Evolutionary conservation across 1,140 invertebrate genomes (phyloP).

Genomic region (Spodoptera frugiperda): DNA sequence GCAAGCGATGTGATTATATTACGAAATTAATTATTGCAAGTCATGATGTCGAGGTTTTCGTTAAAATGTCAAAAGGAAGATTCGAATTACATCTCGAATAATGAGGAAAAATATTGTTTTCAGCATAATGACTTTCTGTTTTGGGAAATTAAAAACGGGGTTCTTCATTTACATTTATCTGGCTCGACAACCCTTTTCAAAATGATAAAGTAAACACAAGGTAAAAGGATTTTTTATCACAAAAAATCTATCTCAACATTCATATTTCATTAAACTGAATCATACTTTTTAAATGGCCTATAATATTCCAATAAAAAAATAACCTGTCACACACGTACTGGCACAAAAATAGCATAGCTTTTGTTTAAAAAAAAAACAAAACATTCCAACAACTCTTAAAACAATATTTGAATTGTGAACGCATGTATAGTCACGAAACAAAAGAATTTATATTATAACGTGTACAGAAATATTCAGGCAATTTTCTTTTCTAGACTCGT

Average conservation of each 20-base stretch:
- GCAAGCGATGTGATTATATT: no score
- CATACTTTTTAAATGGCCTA: no score
- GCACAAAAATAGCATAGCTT: not conserved
- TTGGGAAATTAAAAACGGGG: constrained; percentile 3
- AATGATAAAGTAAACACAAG: not conserved
- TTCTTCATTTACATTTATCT: constrained; percentile 7
- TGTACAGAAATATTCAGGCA: not conserved
- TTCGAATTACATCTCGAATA: not conserved
- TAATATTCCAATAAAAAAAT: not conserved
- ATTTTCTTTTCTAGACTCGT: not conserved
- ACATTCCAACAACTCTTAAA: constrained; percentile 35
- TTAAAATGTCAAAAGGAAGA: not conserved
- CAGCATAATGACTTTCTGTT: constrained; percentile 5
- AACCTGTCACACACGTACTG: not conserved
- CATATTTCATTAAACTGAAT: constrained; percentile 1
- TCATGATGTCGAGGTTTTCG: not conserved
- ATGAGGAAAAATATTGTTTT: constrained; percentile 8
- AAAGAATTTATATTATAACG: constrained; percentile 21
- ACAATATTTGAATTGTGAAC: constrained; percentile 36
- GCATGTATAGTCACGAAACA: constrained; percentile 11
- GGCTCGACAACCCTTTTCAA: not conserved
- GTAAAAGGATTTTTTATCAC: not conserved
- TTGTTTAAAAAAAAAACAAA: constrained; percentile 55
- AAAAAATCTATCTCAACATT: not conserved
- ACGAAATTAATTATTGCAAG: no score